A percentile compares a stretch with the other conserved stretches of the same genome.
Conservation (phyloP, 2,113 vertebrate genomes). For the Morone saxatilis region DNA sequence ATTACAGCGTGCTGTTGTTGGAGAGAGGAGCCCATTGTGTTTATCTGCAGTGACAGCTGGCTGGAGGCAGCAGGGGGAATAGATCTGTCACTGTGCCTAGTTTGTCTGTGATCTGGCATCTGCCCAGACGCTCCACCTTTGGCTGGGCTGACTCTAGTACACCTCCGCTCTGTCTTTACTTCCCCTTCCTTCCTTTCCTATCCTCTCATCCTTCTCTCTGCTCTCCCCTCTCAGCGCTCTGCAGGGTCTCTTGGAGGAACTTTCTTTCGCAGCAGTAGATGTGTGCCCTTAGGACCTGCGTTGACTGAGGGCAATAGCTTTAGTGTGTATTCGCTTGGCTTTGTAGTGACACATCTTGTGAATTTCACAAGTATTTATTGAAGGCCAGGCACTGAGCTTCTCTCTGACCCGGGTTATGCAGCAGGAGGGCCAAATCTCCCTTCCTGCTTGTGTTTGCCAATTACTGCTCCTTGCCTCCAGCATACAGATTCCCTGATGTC, state of each 20-base stretch:
- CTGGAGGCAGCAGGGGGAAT: conserved; percentile 70
- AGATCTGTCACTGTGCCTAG: conserved; percentile 76
- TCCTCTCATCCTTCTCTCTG: background rate
- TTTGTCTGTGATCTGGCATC: conserved; percentile 74
- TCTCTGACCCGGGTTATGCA: conserved; percentile 35
- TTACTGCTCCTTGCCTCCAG: conserved; percentile 64
- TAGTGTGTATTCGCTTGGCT: background rate
- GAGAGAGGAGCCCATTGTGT: conserved; percentile 71
- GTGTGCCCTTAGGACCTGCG: background rate
- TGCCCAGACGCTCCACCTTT: conserved; percentile 72
- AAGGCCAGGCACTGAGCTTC: background rate
- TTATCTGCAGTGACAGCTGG: conserved; percentile 80
- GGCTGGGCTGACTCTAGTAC: conserved; percentile 35
- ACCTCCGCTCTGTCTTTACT: conserved; percentile 47
- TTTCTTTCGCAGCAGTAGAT: conserved; percentile 18
- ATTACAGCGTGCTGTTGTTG: conserved; percentile 72
- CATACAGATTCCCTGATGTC: conserved; percentile 42
- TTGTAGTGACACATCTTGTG: conserved; percentile 25
- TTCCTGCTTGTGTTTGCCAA: conserved; percentile 64
- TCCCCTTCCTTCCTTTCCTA: background rate
- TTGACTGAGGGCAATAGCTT: conserved; percentile 22
- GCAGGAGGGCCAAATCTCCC: conserved; percentile 57
- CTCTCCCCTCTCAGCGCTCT: background rate
- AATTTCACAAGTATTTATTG: conserved; percentile 36
- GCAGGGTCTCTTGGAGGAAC: conserved; percentile 18